phyloP scores from a whole-genome alignment of 1,140 invertebrate genomes.

The Monochamus saltuarius region DNA sequence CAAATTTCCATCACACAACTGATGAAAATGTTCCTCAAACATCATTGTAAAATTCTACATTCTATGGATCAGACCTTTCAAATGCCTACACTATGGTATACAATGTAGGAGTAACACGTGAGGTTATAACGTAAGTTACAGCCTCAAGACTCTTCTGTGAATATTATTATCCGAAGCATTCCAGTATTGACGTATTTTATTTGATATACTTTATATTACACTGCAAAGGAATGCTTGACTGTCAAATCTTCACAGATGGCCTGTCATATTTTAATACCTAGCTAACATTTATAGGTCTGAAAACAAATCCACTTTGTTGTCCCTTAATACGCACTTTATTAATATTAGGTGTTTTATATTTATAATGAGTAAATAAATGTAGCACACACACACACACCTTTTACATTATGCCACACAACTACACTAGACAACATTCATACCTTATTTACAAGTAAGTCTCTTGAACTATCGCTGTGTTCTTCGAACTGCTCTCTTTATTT shows the following conservation, averaged over 20 bases:
- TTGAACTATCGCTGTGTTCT: conserved; percentile 22
- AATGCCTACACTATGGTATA: conserved; percentile 34
- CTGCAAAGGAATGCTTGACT: conserved; percentile 23
- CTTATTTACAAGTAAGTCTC: conserved; percentile 2
- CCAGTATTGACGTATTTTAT: too few relatives aligned
- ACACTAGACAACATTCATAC: conserved; percentile 1
- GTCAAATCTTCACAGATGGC: conserved; percentile 38
- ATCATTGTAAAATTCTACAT: conserved; percentile 42
- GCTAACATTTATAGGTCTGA: conserved; percentile 19
- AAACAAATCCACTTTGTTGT: conserved; percentile 10
- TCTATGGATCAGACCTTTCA: conserved; percentile 45
- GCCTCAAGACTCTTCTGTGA: conserved; percentile 29
- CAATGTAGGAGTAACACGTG: conserved; percentile 17
- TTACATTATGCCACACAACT: conserved; percentile 5
- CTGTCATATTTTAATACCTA: conserved; percentile 14
- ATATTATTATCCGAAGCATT: conserved; percentile 19
- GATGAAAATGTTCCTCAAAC: too few relatives aligned
- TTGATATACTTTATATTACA: conserved; percentile 38
- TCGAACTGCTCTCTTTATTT: conserved; percentile 27
- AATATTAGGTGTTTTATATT: too few relatives aligned
- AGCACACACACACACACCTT: conserved; percentile 4
- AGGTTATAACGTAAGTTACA: background rate
- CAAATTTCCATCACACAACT: background rate
- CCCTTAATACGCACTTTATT: background rate
- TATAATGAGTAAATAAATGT: conserved; percentile 10